These are phyloP conservation scores for Oryzias sinensis DNA, from an alignment of 2,797 vertebrate genomes.

Conservation along the genomic window DNA sequence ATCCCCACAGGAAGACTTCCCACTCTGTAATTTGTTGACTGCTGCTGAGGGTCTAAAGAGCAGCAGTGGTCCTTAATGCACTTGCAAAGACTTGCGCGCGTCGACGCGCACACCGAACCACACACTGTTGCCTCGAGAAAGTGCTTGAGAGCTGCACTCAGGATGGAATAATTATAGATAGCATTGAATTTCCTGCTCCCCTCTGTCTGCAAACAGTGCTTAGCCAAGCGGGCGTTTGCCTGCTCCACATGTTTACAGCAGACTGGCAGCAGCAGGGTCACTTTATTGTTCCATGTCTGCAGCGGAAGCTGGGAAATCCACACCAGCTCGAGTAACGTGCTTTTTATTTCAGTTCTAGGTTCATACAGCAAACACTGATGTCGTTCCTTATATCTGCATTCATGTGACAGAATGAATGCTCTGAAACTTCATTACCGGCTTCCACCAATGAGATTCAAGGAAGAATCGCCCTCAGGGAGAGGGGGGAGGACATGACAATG, in stretches of 20 bases:
- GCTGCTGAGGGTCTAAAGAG: constrained; percentile 61
- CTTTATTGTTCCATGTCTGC: constrained; percentile 35
- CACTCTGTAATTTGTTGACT: constrained; percentile 67
- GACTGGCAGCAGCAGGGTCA: constrained; percentile 37
- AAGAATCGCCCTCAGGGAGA: constrained; percentile 33
- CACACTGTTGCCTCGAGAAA: constrained; percentile 43
- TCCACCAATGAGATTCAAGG: constrained; percentile 19
- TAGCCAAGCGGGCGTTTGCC: constrained; percentile 44
- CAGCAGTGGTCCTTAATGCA: constrained; percentile 60
- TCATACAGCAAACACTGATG: constrained; percentile 8
- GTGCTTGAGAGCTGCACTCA: constrained; percentile 44
- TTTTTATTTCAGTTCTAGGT: constrained; percentile 4
- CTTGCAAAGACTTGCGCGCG: constrained; percentile 47
- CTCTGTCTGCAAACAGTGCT: constrained; percentile 53
- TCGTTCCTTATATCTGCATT: constrained; percentile 10
- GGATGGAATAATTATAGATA: constrained; percentile 66
- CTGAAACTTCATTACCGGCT: constrained; percentile 50
- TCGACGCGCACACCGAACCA: constrained; percentile 24
- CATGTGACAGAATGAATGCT: constrained; percentile 45
- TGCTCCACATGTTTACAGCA: constrained; percentile 52
- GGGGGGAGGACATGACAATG: constrained; percentile 1
- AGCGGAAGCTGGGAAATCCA: constrained; percentile 10
- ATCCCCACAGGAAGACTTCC: constrained; percentile 65
- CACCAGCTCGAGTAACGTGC: constrained; percentile 5
- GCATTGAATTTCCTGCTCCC: constrained; percentile 60